A percentile compares a stretch with the other conserved stretches of the same genome.
These are phyloP conservation scores for Dasypus novemcinctus DNA, from an alignment of 2,113 vertebrate genomes.

Conservation along the genomic window DNA sequence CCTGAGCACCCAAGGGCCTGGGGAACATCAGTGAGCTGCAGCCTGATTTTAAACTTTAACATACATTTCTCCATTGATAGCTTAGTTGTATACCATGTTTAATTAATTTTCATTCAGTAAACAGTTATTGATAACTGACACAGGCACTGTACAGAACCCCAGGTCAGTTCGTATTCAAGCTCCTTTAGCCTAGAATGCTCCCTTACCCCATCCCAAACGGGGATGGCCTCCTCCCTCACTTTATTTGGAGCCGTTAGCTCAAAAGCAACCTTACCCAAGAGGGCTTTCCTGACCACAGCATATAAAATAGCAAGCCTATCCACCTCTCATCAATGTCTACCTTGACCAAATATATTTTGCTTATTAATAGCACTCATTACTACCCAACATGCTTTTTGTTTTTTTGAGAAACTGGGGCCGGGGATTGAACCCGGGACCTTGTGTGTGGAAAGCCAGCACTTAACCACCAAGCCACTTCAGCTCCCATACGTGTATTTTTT, in stretches of 20 bases:
- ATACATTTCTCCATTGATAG: not conserved
- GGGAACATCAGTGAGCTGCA: not conserved
- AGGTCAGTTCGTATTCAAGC: not conserved
- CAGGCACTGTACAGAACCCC: not conserved
- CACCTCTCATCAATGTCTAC: not conserved
- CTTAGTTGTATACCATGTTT: not conserved
- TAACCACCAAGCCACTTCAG: no score
- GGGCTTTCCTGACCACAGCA: not conserved
- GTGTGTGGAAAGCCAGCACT: no score
- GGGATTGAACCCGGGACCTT: no score
- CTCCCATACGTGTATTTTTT: not conserved
- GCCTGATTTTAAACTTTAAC: conserved; percentile 8
- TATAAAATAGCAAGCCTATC: not conserved
- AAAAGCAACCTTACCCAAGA: not conserved
- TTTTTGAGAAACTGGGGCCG: no score
- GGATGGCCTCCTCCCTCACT: not conserved
- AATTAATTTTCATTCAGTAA: not conserved
- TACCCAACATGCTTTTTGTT: not conserved
- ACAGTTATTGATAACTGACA: not conserved
- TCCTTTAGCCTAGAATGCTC: not conserved
- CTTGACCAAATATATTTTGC: not conserved
- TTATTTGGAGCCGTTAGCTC: not conserved
- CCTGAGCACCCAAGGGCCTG: not conserved
- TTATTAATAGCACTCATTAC: not conserved
- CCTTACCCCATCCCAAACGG: not conserved